Evolutionary conservation across 2,888 invertebrate species (phyloP).

Genomic region (Epinotia bilunana): DNA sequence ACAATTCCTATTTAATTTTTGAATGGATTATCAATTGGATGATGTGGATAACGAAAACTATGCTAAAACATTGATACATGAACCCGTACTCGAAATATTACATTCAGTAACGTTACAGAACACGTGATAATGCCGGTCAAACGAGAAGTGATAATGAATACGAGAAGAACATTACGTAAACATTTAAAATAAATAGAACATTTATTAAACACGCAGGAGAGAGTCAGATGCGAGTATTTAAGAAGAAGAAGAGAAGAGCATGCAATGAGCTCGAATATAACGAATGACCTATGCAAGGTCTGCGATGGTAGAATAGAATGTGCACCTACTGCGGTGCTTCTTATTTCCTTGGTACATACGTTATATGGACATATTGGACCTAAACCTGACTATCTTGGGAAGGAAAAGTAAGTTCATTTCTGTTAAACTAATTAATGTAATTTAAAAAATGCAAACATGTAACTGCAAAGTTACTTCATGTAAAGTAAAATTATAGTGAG

Average conservation of each 20-base stretch:
- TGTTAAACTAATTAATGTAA: too few relatives aligned
- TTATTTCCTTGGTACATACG: conserved; percentile 75
- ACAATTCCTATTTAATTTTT: neutral
- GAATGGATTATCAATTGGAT: neutral
- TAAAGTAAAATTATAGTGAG: too few relatives aligned
- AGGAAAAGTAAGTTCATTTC: conserved; percentile 41
- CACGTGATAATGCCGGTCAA: neutral
- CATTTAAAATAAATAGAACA: neutral
- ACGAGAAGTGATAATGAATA: neutral
- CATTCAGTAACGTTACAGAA: neutral
- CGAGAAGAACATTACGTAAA: neutral
- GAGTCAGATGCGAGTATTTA: conserved; percentile 19
- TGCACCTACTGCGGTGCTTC: conserved; percentile 77
- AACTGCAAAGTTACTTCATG: too few relatives aligned
- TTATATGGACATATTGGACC: conserved; percentile 73
- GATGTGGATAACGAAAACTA: neutral
- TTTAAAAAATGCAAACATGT: too few relatives aligned
- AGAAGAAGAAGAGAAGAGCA: conserved; percentile 54
- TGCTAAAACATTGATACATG: too few relatives aligned
- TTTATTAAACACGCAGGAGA: neutral
- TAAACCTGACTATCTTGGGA: conserved; percentile 72
- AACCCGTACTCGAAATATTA: too few relatives aligned
- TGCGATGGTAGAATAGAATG: conserved; percentile 79
- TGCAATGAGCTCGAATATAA: conserved; percentile 75
- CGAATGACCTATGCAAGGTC: conserved; percentile 75